These are phyloP conservation scores for Platyura marginata DNA, from an alignment of 1,140 invertebrate genomes.

Conservation along the genomic window DNA sequence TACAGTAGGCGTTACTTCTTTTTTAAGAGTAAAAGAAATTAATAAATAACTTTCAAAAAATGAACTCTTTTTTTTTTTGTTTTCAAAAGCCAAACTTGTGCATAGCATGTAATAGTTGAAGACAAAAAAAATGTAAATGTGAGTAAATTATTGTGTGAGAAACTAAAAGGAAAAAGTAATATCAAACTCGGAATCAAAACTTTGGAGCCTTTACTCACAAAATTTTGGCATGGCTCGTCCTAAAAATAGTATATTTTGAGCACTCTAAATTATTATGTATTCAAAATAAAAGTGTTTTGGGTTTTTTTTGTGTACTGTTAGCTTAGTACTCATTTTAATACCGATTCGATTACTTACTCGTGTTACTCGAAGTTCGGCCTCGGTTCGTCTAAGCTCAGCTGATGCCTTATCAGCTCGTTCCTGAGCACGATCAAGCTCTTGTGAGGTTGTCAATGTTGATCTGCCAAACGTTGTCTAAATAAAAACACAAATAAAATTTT, in stretches of 20 bases:
- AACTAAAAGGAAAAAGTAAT: background rate
- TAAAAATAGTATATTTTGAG: slow-evolving; percentile 24
- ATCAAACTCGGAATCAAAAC: background rate
- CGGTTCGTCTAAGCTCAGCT: slow-evolving; percentile 65
- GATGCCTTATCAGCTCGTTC: slow-evolving; percentile 72
- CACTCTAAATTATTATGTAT: no score
- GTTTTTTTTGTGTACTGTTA: background rate
- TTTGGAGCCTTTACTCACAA: slow-evolving; percentile 21
- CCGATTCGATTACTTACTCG: slow-evolving; percentile 25
- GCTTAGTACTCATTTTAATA: background rate
- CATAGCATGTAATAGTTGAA: background rate
- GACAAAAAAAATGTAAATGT: background rate
- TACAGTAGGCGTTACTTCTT: no score
- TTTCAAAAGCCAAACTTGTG: background rate
- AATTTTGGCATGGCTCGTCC: slow-evolving; percentile 25
- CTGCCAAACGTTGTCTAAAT: slow-evolving; percentile 52
- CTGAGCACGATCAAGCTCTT: slow-evolving; percentile 66
- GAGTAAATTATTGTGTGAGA: background rate
- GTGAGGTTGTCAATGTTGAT: slow-evolving; percentile 48
- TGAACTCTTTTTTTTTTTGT: background rate
- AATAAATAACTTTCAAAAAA: background rate
- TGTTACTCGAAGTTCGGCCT: slow-evolving; percentile 69
- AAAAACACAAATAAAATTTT: no score
- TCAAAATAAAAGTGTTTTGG: background rate
- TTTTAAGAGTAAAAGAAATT: no score